A percentile compares a stretch with the other conserved stretches of the same genome.
Conservation (phyloP, 2,797 vertebrate species). For the Sebastes goodei region DNA sequence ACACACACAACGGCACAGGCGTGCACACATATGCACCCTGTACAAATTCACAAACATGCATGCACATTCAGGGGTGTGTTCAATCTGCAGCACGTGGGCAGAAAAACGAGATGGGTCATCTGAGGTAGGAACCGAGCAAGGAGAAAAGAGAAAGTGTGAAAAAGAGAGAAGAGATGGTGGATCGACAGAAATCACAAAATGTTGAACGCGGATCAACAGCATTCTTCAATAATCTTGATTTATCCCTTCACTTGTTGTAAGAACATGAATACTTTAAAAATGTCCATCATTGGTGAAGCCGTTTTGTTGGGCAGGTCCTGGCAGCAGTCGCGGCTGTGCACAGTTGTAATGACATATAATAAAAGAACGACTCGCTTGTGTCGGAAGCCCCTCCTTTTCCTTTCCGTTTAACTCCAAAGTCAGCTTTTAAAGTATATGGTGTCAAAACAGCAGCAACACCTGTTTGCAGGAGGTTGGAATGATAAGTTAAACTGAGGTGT, state of each 20-base stretch:
- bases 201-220: background rate
- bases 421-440: constrained; percentile 31
- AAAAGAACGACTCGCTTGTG: background rate
- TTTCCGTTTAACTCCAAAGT: background rate
- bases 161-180: background rate
- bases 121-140: constrained; percentile 24
- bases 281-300: background rate
- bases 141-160: constrained; percentile 14
- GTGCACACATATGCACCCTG: background rate
- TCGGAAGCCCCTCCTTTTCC: constrained; percentile 13
- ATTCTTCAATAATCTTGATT: background rate
- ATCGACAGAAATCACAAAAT: background rate
- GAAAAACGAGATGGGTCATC: constrained; percentile 36
- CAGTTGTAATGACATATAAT: constrained; percentile 29
- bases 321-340: background rate
- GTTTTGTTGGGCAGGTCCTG: constrained; percentile 15
- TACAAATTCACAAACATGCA: constrained; percentile 16
- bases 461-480: constrained; percentile 54
- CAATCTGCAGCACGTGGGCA: background rate
- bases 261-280: background rate
- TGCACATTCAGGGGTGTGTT: constrained; percentile 31
- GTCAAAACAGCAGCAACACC: constrained; percentile 52
- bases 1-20: background rate
- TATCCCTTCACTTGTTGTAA: background rate
- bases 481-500: constrained; percentile 51